A percentile compares a stretch with the other conserved stretches of the same genome.
These are phyloP conservation scores for Python bivittatus DNA, from an alignment of 2,113 vertebrate genomes.

Conservation along the genomic window DNA sequence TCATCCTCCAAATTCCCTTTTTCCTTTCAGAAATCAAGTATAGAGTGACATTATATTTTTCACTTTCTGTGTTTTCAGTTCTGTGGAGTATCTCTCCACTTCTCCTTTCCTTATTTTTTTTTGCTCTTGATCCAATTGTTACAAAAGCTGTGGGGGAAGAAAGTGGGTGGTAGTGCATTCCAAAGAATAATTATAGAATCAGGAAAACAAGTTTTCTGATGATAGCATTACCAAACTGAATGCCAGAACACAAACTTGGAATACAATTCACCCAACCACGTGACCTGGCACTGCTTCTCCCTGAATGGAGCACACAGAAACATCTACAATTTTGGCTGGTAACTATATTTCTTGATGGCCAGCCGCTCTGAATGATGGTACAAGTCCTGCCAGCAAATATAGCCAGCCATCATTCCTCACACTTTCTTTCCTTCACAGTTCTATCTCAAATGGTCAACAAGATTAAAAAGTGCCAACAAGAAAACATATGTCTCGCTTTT, in stretches of 20 bases:
- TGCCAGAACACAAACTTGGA: slow-evolving; percentile 66
- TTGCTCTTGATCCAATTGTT: slow-evolving; percentile 55
- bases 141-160: slow-evolving; percentile 51
- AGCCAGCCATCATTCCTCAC: neutral
- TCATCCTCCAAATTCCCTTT: neutral
- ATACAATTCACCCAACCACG: slow-evolving; percentile 56
- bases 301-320: neutral
- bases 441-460: neutral
- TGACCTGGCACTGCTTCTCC: slow-evolving; percentile 59
- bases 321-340: slow-evolving; percentile 13
- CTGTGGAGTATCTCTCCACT: neutral
- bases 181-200: slow-evolving; percentile 66
- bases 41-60: slow-evolving; percentile 4
- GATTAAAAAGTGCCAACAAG: neutral
- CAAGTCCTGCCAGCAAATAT: neutral
- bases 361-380: neutral
- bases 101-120: slow-evolving; percentile 7
- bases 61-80: neutral
- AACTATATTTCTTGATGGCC: neutral
- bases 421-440: too few relatives aligned
- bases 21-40: slow-evolving; percentile 49
- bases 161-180: slow-evolving; percentile 44
- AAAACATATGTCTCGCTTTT: neutral
- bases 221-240: slow-evolving; percentile 66
- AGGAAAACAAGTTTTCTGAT: slow-evolving; percentile 69